Conservation (phyloP, 2,113 vertebrate genomes). For the Beaufortia kweichowensis region DNA sequence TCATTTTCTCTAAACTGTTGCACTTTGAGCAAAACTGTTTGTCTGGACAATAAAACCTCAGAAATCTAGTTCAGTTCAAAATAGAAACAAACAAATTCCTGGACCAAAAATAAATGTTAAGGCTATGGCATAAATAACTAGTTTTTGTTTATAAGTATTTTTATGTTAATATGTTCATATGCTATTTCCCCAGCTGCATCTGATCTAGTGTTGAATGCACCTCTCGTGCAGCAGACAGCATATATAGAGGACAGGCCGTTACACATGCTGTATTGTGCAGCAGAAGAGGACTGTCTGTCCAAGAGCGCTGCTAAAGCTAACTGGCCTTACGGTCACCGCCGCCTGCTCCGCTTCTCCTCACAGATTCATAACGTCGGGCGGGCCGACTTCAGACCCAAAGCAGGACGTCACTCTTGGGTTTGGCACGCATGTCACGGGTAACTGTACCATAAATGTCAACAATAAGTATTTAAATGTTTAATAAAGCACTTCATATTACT, state of each 20-base stretch:
- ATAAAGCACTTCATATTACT: slow-evolving; percentile 15
- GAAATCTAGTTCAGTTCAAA: slow-evolving; percentile 18
- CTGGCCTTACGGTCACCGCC: slow-evolving; percentile 96
- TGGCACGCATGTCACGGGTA: slow-evolving; percentile 98
- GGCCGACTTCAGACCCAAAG: slow-evolving; percentile 94
- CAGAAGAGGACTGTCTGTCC: slow-evolving; percentile 93
- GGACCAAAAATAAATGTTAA: not conserved
- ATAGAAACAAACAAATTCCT: slow-evolving; percentile 23
- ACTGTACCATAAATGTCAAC: not conserved
- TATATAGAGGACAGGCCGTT: slow-evolving; percentile 97
- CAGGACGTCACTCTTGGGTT: slow-evolving; percentile 95
- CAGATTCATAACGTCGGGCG: slow-evolving; percentile 96
- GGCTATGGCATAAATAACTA: not conserved
- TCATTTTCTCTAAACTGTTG: slow-evolving; percentile 17
- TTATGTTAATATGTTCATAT: not conserved
- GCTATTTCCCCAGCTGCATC: slow-evolving; percentile 81
- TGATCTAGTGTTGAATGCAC: slow-evolving; percentile 87
- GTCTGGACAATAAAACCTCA: slow-evolving; percentile 21
- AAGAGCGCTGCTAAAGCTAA: slow-evolving; percentile 85
- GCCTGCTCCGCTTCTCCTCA: slow-evolving; percentile 96
- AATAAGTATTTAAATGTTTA: no score
- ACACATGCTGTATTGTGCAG: slow-evolving; percentile 96
- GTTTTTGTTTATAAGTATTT: not conserved
- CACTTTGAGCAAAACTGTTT: not conserved
- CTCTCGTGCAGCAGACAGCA: slow-evolving; percentile 89